A percentile compares a stretch with the other conserved stretches of the same genome.
phyloP scores from a whole-genome alignment of 2,797 vertebrate species.

The Myotis vivesi region DNA sequence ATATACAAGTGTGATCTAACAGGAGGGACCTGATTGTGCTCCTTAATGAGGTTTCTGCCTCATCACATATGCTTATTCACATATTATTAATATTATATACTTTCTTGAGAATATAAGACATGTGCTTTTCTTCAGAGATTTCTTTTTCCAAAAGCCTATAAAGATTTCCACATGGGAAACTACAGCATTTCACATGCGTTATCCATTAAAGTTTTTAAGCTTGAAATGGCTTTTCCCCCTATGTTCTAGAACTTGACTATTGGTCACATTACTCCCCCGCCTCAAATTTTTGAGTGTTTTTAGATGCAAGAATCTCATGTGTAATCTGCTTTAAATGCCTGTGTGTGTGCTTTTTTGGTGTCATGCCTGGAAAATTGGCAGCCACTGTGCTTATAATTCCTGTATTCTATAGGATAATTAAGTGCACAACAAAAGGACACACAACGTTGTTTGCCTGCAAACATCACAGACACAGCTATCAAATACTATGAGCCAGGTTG shows the following conservation, averaged over 20 bases:
- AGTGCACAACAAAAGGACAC: constrained; percentile 73
- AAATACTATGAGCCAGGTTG: constrained; percentile 72
- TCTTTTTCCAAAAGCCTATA: neutral
- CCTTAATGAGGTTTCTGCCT: neutral
- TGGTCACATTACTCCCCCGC: neutral
- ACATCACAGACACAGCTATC: constrained; percentile 75
- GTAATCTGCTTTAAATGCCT: constrained; percentile 37
- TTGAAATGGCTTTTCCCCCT: neutral
- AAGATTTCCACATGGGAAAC: constrained; percentile 53
- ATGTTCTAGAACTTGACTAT: constrained; percentile 38
- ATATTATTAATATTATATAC: neutral
- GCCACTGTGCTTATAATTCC: constrained; percentile 63
- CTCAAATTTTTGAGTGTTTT: constrained; percentile 47
- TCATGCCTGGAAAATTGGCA: constrained; percentile 63
- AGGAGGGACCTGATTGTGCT: constrained; percentile 14
- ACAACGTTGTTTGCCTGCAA: constrained; percentile 74
- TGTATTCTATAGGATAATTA: constrained; percentile 62
- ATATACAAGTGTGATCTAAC: neutral
- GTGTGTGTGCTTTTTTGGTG: constrained; percentile 11
- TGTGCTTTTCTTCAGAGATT: constrained; percentile 51
- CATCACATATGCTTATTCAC: neutral
- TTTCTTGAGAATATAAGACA: constrained; percentile 5
- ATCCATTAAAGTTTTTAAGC: constrained; percentile 46
- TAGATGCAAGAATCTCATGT: neutral
- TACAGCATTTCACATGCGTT: constrained; percentile 59